Conservation (phyloP, 2,113 vertebrate genomes). For the Planiliza haematocheilus region DNA sequence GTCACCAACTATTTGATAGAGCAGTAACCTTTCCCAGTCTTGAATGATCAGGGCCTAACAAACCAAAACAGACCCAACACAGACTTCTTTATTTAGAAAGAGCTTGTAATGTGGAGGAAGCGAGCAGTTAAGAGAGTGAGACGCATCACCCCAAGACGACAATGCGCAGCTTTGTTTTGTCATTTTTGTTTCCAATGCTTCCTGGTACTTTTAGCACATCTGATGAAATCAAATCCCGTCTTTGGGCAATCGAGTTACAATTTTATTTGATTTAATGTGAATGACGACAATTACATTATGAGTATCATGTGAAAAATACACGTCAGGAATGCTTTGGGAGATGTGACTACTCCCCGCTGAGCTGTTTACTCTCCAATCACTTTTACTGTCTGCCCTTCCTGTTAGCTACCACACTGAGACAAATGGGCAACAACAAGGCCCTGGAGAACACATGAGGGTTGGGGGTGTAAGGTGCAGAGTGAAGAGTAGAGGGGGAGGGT, state of each 20-base stretch:
- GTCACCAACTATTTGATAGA: no score
- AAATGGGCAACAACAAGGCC: conserved; percentile 41
- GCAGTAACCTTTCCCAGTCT: no score
- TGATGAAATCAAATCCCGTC: conserved; percentile 17
- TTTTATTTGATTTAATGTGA: conserved; percentile 24
- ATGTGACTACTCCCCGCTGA: conserved; percentile 22
- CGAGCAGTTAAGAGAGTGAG: neutral
- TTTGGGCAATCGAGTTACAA: conserved; percentile 17
- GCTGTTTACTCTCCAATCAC: conserved; percentile 37
- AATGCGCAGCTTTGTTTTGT: neutral
- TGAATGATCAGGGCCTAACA: neutral
- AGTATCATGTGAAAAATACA: conserved; percentile 17
- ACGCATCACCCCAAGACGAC: neutral
- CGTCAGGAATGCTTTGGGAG: conserved; percentile 6
- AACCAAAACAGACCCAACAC: neutral
- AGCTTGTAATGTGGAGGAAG: neutral
- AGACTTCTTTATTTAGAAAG: neutral
- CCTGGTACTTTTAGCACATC: conserved; percentile 3
- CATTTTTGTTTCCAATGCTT: neutral
- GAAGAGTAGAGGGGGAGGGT: no score
- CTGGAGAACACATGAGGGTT: conserved; percentile 2
- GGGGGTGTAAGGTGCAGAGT: neutral
- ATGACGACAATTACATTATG: conserved; percentile 13
- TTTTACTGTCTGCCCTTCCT: conserved; percentile 9
- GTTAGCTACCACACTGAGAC: conserved; percentile 36